Evolutionary conservation across 2,888 invertebrate species (phyloP).

Genomic region (Andrena haemorrhoa): DNA sequence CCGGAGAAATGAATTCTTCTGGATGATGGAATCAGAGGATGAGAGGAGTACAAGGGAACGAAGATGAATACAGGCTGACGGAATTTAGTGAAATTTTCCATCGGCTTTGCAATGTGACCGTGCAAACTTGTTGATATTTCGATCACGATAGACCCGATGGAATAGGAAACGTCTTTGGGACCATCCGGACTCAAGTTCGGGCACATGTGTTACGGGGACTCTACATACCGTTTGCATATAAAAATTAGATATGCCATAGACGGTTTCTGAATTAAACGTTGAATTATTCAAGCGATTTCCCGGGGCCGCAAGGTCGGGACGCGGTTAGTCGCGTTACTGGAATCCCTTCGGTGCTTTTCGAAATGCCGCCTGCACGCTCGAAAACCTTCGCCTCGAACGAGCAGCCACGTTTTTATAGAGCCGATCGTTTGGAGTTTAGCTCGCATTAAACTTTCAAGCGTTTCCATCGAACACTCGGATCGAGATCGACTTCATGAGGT

Average conservation of each 20-base stretch:
- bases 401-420: background rate
- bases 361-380: conserved; percentile 50
- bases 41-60: too few species aligned
- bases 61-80: too few species aligned
- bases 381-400: conserved; percentile 44
- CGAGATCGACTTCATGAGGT: too few species aligned
- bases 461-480: background rate
- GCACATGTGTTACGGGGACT: conserved; percentile 10
- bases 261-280: conserved; percentile 66
- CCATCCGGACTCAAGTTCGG: conserved; percentile 26
- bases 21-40: too few species aligned
- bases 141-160: conserved; percentile 41
- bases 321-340: conserved; percentile 49
- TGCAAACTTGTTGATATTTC: conserved; percentile 35
- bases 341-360: conserved; percentile 63
- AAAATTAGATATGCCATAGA: conserved; percentile 68
- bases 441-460: background rate
- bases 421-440: background rate
- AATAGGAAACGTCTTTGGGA: conserved; percentile 36
- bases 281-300: conserved; percentile 69
- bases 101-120: background rate
- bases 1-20: too few species aligned
- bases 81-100: too few species aligned
- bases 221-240: conserved; percentile 57
- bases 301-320: conserved; percentile 56